These are phyloP conservation scores for Acanthopleura granulata DNA, from an alignment of 2,888 invertebrate species.

Conservation along the genomic window DNA sequence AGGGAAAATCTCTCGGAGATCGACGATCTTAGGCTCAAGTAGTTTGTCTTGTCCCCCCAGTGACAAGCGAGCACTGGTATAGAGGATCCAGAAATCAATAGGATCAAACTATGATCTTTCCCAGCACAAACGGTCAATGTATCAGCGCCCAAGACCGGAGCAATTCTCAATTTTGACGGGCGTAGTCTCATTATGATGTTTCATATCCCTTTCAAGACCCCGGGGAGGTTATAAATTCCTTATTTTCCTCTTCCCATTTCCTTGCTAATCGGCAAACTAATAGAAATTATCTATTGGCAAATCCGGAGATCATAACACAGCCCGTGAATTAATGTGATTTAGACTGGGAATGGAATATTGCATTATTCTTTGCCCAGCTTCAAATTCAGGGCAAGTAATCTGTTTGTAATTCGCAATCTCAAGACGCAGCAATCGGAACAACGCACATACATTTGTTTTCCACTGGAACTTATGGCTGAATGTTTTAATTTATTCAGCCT, in stretches of 20 bases:
- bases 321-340: not conserved
- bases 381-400: not conserved
- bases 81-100: not conserved
- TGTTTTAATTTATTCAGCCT: not conserved
- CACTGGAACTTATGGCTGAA: not conserved
- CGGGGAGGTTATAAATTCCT: not conserved
- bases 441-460: not conserved
- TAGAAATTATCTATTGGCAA: not conserved
- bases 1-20: not conserved
- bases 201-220: not conserved
- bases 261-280: slow-evolving; percentile 18
- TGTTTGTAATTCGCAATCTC: not conserved
- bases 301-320: not conserved
- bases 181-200: not conserved
- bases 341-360: not conserved
- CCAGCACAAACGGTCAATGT: not conserved
- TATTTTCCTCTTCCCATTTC: not conserved
- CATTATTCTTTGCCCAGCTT: not conserved
- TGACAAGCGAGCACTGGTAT: not conserved
- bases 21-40: not conserved
- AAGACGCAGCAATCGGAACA: not conserved
- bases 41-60: not conserved
- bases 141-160: not conserved
- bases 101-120: not conserved
- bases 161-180: not conserved